Evolutionary conservation across 30 jellyfish, hydroid and myxozoan genomes (phyloP), one percentile per base, ranked within the genome.

Genomic region (Cassiopea xamachana): DNA sequence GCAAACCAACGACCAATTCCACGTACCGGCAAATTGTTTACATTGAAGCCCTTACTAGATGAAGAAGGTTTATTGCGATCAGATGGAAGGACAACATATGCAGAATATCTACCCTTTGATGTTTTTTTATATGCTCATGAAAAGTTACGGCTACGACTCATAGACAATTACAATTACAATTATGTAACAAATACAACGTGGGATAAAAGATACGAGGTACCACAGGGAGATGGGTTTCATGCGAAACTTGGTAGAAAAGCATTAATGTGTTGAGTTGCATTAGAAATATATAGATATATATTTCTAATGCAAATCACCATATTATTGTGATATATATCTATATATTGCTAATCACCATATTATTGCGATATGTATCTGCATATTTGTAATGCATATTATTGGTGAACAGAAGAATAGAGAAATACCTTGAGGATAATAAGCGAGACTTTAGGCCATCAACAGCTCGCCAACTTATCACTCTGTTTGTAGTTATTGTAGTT

Each of bases 111-210:
- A 48, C 79, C 77, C 58, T 80, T 1, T 48, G 95, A 79, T 88
- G 88, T 80, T 89, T 39, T 78, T 80, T 46, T 90, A 90, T n/a
- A 79, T 88, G 27, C 58, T 77, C 19, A 43, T 88, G 49, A 95
- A 95, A 78, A 79, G 94, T 27, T 27, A 27, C 39, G 39, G 39
- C 39, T 27, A 27, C 39, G 39, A 27, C 39, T 27, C 39, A 27
- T 27, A 27, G 39, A 27, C 39, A 27, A 27, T 27, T 27, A 27
- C 39, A 27, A 61, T 19, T 27, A 17, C 88, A 55, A 62, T 1
- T 80, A 83, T 84, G 62, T 88, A 59, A 55, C 88, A 55, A 10
- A 55, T 6, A 55, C 7, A 10, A 55, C 64, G 12, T 55, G 12
- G 7, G 12, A 55, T 55, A 27, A 27, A 27, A 27, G 39, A 27